phyloP scores from a whole-genome alignment of 2,113 vertebrate species.

The Pavo muticus region DNA sequence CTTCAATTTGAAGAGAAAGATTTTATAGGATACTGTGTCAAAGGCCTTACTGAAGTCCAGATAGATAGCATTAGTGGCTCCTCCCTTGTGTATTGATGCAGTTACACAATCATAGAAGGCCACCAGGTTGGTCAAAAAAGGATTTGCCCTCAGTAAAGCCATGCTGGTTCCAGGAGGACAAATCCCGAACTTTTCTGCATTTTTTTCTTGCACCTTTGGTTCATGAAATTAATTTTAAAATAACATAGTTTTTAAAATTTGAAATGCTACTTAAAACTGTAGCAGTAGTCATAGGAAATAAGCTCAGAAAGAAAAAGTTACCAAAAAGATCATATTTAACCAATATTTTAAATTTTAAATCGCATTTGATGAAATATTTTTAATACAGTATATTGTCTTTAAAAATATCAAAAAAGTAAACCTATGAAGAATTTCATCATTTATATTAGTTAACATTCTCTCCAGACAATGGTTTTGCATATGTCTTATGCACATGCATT shows the following conservation, averaged over 20 bases:
- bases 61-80: no score
- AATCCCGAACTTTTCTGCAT: not conserved
- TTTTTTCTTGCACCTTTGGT: not conserved
- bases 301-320: not conserved
- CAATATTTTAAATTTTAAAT: not conserved
- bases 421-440: not conserved
- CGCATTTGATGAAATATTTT: not conserved
- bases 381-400: not conserved
- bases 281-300: not conserved
- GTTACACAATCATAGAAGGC: no score
- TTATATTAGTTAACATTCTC: not conserved
- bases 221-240: not conserved
- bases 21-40: no score
- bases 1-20: no score
- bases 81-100: no score
- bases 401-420: not conserved
- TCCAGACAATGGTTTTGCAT: not conserved
- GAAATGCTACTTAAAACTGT: not conserved
- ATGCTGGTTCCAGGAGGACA: no score
- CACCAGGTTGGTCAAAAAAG: no score
- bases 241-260: not conserved
- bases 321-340: not conserved
- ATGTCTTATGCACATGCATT: not conserved
- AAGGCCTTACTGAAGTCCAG: no score
- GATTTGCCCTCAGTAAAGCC: no score